Conservation (phyloP, 2,113 vertebrate species). For the Leucosticte australis region DNA sequence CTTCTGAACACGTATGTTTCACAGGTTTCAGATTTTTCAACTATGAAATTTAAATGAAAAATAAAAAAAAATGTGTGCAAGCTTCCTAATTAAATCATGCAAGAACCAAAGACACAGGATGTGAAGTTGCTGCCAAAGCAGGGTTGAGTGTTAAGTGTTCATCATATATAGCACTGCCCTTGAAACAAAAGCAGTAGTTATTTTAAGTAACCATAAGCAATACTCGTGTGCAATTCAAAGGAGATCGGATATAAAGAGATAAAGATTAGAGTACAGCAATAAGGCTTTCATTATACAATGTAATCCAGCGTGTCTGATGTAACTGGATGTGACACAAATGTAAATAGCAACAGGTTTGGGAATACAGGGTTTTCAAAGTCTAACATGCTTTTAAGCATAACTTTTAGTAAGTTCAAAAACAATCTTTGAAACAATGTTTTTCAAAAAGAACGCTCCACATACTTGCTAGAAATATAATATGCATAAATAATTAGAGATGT, state of each 20-base stretch:
- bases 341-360: slow-evolving; percentile 51
- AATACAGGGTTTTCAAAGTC: not conserved
- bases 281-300: slow-evolving; percentile 52
- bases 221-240: slow-evolving; percentile 54
- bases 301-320: slow-evolving; percentile 56
- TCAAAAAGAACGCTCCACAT: not conserved
- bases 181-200: slow-evolving; percentile 49
- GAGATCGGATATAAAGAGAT: slow-evolving; percentile 62
- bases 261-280: slow-evolving; percentile 66
- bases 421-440: not conserved
- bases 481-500: not conserved
- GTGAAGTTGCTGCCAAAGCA: not conserved
- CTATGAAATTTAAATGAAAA: not conserved
- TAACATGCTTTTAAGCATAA: not conserved
- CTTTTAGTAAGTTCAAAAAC: not conserved
- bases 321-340: slow-evolving; percentile 50
- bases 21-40: not conserved
- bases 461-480: not conserved
- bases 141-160: not conserved
- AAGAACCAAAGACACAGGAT: not conserved
- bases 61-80: not conserved
- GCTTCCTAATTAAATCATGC: not conserved
- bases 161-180: slow-evolving; percentile 7
- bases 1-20: not conserved
- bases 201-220: slow-evolving; percentile 65